A percentile compares a stretch with the other conserved stretches of the same genome.
phyloP scores from a whole-genome alignment of 2,797 vertebrate genomes.

The Anas capensis region DNA sequence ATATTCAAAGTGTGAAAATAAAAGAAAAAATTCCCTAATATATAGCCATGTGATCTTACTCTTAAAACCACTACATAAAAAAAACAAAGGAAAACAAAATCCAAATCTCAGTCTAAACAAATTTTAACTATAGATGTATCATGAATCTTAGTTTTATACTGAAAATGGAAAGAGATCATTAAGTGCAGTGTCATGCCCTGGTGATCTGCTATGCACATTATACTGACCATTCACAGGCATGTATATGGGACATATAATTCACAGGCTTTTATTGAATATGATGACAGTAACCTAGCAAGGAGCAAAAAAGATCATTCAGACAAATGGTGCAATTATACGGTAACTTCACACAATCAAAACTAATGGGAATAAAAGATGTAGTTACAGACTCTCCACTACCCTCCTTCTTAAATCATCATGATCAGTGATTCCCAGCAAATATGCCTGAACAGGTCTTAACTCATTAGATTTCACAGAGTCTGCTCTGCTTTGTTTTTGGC shows the following conservation, averaged over 20 bases:
- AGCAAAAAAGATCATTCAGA: conserved; percentile 51
- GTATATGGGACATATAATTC: neutral
- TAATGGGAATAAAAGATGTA: conserved; percentile 58
- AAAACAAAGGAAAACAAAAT: conserved; percentile 27
- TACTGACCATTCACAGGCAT: neutral
- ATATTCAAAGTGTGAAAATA: neutral
- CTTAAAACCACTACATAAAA: neutral
- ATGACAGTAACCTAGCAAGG: conserved; percentile 23
- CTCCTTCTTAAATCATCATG: conserved; percentile 55
- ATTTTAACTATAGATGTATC: neutral
- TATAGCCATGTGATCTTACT: neutral
- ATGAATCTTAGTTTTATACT: neutral
- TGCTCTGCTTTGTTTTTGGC: conserved; percentile 46
- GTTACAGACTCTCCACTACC: conserved; percentile 49
- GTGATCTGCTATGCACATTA: neutral
- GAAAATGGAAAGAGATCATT: neutral
- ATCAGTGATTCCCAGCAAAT: conserved; percentile 39
- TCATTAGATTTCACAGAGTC: conserved; percentile 43
- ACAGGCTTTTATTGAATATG: neutral
- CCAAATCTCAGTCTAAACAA: neutral
- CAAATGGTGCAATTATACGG: conserved; percentile 60
- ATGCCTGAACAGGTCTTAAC: conserved; percentile 30
- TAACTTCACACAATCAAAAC: conserved; percentile 63
- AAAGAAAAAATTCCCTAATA: neutral
- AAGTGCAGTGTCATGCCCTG: neutral